phyloP scores from a whole-genome alignment of 2,888 invertebrate genomes.

The Nezara viridula region DNA sequence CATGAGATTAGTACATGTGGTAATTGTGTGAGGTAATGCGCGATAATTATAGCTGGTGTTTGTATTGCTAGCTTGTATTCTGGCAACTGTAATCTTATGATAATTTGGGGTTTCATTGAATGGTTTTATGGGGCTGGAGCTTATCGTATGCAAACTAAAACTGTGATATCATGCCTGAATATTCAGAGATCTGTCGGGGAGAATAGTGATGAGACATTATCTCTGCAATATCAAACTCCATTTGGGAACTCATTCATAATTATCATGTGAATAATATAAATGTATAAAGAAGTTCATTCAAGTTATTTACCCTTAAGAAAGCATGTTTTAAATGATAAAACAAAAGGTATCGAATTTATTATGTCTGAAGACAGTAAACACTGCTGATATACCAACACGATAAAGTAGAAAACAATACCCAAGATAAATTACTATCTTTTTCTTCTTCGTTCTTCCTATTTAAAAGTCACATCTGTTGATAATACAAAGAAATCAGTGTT shows the following conservation, averaged over 20 bases:
- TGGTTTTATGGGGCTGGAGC: background rate
- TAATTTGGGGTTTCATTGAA: slow-evolving; percentile 38
- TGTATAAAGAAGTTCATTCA: background rate
- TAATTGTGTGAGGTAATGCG: background rate
- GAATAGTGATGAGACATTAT: slow-evolving; percentile 30
- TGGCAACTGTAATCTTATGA: slow-evolving; percentile 19
- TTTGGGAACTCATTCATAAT: background rate
- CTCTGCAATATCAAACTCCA: background rate
- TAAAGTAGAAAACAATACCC: too few relatives aligned
- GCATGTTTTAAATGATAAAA: too few relatives aligned
- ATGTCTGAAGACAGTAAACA: too few relatives aligned
- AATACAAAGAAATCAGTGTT: too few relatives aligned
- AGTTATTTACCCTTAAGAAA: background rate
- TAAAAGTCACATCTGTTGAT: too few relatives aligned
- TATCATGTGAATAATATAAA: background rate
- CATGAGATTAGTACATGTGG: background rate
- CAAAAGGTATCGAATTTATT: too few relatives aligned
- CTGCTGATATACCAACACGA: too few relatives aligned
- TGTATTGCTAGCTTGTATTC: background rate
- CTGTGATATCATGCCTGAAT: slow-evolving; percentile 25
- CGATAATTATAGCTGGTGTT: background rate
- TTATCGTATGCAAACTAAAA: slow-evolving; percentile 20
- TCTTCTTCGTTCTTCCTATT: too few relatives aligned
- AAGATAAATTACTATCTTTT: too few relatives aligned
- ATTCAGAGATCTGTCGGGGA: background rate